These are phyloP conservation scores for Myrmecophaga tridactyla DNA, from an alignment of 2,113 vertebrate species.

Conservation along the genomic window DNA sequence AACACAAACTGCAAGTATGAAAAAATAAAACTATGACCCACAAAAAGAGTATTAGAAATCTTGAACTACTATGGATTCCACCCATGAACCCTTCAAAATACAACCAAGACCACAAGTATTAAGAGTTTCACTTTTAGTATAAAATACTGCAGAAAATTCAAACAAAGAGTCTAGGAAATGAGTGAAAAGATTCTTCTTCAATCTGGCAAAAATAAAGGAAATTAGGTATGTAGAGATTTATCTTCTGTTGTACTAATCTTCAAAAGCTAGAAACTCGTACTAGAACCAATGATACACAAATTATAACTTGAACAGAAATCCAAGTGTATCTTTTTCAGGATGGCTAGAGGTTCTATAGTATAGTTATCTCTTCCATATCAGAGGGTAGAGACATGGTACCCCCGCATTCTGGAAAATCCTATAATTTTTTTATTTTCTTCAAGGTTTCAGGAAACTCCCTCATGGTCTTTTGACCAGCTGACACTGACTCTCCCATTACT, in stretches of 20 bases:
- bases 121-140: background rate
- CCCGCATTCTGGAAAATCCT: too few species aligned
- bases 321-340: background rate
- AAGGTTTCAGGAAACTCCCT: too few species aligned
- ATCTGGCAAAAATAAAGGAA: background rate
- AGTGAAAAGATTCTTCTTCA: conserved; percentile 16
- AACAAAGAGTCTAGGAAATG: background rate
- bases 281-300: background rate
- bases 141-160: background rate
- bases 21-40: background rate
- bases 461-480: too few species aligned
- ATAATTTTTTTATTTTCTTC: too few species aligned
- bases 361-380: too few species aligned
- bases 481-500: too few species aligned
- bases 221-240: background rate
- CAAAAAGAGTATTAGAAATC: background rate
- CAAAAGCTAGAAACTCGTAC: background rate
- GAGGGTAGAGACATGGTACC: too few species aligned
- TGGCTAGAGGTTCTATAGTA: background rate
- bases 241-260: background rate
- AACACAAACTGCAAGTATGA: background rate
- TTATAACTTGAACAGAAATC: background rate
- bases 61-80: conserved; percentile 7
- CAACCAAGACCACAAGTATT: background rate
- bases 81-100: background rate